A percentile compares a stretch with the other conserved stretches of the same genome.
Conservation (phyloP, 2,113 vertebrate genomes). For the Clarias gariepinus region DNA sequence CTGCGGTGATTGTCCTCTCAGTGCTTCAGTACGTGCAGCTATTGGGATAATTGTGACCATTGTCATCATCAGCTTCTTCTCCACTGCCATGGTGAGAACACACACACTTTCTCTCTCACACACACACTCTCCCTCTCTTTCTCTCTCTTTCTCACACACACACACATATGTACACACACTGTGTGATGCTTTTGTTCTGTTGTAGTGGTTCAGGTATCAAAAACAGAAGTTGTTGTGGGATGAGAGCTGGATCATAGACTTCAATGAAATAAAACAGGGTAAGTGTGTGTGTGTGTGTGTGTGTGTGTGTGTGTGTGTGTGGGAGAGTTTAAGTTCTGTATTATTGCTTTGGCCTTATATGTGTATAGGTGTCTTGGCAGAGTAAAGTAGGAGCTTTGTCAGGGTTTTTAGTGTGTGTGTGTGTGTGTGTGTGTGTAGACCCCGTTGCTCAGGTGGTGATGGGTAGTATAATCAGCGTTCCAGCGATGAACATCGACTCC, state of each 20-base stretch:
- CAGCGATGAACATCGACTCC: constrained; percentile 67
- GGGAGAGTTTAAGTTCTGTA: neutral
- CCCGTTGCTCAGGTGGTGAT: constrained; percentile 47
- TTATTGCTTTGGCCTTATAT: neutral
- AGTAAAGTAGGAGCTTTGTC: constrained; percentile 48
- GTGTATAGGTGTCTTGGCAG: constrained; percentile 54
- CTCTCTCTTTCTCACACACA: neutral
- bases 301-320: constrained; percentile 6
- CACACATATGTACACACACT: constrained; percentile 20
- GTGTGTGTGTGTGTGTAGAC: constrained; percentile 62
- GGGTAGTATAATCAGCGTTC: constrained; percentile 71
- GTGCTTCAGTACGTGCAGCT: constrained; percentile 62
- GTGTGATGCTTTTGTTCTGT: neutral
- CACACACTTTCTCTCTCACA: neutral
- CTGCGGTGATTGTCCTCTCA: constrained; percentile 78
- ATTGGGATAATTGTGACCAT: constrained; percentile 76
- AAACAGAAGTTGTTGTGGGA: constrained; percentile 85
- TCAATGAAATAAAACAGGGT: constrained; percentile 80
- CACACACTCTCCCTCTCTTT: too few relatives aligned
- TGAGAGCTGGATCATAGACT: constrained; percentile 86
- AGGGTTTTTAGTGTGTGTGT: constrained; percentile 64
- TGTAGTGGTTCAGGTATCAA: constrained; percentile 83
- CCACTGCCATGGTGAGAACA: constrained; percentile 71
- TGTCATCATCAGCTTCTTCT: constrained; percentile 71
- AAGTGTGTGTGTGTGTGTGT: constrained; percentile 18